phyloP scores from a whole-genome alignment of 2,113 vertebrate genomes.

The Spheniscus mendiculus region DNA sequence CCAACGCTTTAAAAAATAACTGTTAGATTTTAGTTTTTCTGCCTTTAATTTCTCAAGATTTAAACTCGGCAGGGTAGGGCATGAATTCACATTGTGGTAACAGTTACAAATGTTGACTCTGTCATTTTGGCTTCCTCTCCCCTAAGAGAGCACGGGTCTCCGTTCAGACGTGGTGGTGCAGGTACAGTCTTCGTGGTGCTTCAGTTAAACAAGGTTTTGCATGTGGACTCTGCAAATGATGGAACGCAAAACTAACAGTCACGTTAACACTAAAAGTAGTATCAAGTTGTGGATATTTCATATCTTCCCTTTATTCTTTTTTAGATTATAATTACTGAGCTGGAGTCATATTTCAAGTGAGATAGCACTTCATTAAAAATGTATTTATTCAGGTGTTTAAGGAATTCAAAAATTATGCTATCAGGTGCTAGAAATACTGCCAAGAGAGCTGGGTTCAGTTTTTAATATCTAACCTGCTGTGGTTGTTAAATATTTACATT shows the following conservation, averaged over 20 bases:
- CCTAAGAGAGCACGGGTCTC: not conserved
- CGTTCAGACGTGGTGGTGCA: not conserved
- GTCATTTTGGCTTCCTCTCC: not conserved
- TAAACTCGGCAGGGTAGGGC: not conserved
- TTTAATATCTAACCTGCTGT: slow-evolving; percentile 19
- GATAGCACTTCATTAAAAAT: not conserved
- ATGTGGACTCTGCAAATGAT: not conserved
- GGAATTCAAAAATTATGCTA: not conserved
- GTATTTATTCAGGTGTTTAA: slow-evolving; percentile 21
- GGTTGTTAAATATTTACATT: slow-evolving; percentile 20
- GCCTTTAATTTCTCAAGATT: not conserved
- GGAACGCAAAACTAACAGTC: not conserved
- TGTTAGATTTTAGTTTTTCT: not conserved
- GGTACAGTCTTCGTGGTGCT: not conserved
- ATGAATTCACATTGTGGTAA: not conserved
- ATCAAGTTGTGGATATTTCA: not conserved
- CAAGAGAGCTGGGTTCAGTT: not conserved
- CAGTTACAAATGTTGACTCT: not conserved
- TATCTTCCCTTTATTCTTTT: not conserved
- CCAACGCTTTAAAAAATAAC: not conserved
- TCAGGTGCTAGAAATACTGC: not conserved
- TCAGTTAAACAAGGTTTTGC: not conserved
- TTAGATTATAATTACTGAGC: not conserved
- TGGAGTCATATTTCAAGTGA: not conserved
- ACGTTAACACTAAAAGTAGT: not conserved